Evolutionary conservation across 30 jellyfish, hydroid and myxozoan species (phyloP), one percentile per base, ranked within the genome.

Genomic region (Catostylus mosaicus): DNA sequence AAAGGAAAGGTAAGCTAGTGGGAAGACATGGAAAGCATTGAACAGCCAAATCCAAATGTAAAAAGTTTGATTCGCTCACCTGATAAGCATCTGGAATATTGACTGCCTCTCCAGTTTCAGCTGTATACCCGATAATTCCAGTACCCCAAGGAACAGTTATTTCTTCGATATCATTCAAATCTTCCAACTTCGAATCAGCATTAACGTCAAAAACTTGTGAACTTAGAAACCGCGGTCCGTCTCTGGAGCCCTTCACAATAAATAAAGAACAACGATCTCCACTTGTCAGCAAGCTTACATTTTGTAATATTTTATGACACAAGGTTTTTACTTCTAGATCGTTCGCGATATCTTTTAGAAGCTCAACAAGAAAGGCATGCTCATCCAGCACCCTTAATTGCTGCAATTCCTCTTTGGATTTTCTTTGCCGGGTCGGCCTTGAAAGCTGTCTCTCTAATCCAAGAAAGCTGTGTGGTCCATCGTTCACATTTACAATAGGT

Each of bases 191-290:
- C 0, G 98, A 92, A 80, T 92, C 98, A 20, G 99, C 99, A 73
- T 93, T 93, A 26, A 88, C 99, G 82, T 93, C 99, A 87, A 88
- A 93, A 27, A 93, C 97, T 51, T 93, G 87, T 19, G 99, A 82
- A 48, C 86, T 96, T 40, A 93, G 70, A 68, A 87, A 67, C 56
- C 90, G 84, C 48, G 85, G 89, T 30, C 99, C 99, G 57, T 88
- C 90, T 68, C 52, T 62, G 54, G 97, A 86, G 27, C 93, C 99
- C 34, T 93, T 89, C n/a, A 84, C 97, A 23, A 93, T 80, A 83
- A 93, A 93, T 38, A 93, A 45, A 12, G 99, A 93, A 60, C 99
- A 93, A 18, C 99, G 89, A 62, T 93, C 99, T 35, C 97, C 97
- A 75, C 80, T 87, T 35, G 97, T 88, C 79, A 93, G 45, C 27